phyloP scores from a whole-genome alignment of 2,113 vertebrate species.

The Nyctereutes procyonoides region DNA sequence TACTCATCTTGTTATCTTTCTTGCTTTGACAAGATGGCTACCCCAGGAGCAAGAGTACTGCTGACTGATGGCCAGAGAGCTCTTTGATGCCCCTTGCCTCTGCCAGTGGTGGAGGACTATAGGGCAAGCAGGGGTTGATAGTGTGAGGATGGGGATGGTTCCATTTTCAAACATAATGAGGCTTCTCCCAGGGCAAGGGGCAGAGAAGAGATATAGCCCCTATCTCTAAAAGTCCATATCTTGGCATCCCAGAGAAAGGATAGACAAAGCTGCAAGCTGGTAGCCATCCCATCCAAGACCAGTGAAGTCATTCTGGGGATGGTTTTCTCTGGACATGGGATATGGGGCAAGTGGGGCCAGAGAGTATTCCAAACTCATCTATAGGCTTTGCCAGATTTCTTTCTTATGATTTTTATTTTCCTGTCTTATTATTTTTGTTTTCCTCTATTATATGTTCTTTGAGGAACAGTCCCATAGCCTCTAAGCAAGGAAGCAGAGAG shows the following conservation, averaged over 20 bases:
- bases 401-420: conserved; percentile 10
- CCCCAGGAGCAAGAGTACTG: neutral
- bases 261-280: neutral
- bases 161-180: neutral
- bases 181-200: neutral
- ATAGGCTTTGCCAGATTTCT: neutral
- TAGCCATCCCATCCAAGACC: neutral
- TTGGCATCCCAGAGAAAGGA: neutral
- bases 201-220: neutral
- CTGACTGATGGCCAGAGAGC: neutral
- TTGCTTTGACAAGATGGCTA: neutral
- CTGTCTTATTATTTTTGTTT: neutral
- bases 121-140: neutral
- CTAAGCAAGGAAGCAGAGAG: neutral
- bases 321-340: neutral
- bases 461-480: neutral
- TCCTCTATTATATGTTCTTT: neutral
- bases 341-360: neutral
- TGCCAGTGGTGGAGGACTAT: neutral
- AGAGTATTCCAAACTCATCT: neutral
- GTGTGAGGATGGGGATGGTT: neutral
- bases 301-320: neutral
- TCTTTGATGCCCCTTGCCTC: neutral
- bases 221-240: neutral
- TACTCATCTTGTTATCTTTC: neutral